Evolutionary conservation across 2,888 invertebrate species (phyloP).

Genomic region (Troides aeacus): DNA sequence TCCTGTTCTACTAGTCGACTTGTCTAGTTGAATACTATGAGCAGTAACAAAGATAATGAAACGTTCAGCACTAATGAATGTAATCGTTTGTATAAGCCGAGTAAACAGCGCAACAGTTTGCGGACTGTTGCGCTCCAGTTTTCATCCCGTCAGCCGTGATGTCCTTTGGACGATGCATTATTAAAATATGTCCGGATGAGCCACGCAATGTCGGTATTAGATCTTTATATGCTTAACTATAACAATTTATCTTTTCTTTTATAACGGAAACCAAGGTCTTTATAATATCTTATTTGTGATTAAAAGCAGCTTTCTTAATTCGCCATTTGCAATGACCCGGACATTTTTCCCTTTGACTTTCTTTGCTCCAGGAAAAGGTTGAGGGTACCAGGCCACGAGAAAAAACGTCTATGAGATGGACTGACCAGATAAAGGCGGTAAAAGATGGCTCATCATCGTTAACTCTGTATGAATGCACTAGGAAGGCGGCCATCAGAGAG

Average conservation of each 20-base stretch:
- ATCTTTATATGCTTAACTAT: background rate
- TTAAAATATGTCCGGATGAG: conserved; percentile 44
- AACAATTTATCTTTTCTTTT: background rate
- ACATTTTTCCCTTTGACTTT: too few relatives aligned
- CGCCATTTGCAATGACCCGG: too few relatives aligned
- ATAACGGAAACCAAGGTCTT: background rate
- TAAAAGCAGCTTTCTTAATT: background rate
- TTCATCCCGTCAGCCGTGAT: conserved; percentile 35
- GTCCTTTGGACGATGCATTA: conserved; percentile 44
- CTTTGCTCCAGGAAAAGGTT: too few relatives aligned
- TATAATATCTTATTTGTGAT: background rate
- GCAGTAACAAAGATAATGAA: background rate
- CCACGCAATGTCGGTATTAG: conserved; percentile 41
- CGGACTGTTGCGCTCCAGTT: conserved; percentile 36
- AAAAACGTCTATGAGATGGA: too few relatives aligned
- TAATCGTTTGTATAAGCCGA: conserved; percentile 11
- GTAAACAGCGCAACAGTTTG: conserved; percentile 38
- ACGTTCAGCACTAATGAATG: background rate
- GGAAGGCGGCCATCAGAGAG: too few relatives aligned
- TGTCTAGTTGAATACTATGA: background rate
- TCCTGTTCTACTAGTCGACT: background rate
- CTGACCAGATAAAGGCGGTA: too few relatives aligned
- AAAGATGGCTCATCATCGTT: too few relatives aligned
- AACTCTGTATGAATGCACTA: too few relatives aligned
- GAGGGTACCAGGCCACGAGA: too few relatives aligned